Evolutionary conservation across 2,797 vertebrate species (phyloP).

Genomic region (Chiloscyllium punctatum): DNA sequence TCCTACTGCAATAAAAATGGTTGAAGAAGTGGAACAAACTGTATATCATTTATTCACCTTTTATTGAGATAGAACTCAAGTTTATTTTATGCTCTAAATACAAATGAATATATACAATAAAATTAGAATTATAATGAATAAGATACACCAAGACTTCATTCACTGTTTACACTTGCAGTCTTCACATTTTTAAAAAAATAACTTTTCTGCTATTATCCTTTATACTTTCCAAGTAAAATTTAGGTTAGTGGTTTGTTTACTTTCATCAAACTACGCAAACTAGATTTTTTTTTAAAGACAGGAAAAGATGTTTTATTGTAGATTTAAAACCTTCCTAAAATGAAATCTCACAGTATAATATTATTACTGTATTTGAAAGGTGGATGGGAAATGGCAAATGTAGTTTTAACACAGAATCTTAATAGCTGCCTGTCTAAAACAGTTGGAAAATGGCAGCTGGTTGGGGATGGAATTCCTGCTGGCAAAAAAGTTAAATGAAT

Average conservation of each 20-base stretch:
- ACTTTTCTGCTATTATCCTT: not conserved
- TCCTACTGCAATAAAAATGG: not conserved
- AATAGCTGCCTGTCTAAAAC: not conserved
- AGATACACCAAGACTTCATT: not conserved
- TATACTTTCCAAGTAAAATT: not conserved
- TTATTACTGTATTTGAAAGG: not conserved
- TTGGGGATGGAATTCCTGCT: not conserved
- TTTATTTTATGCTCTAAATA: not conserved
- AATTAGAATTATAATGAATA: not conserved
- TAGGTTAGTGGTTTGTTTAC: not conserved
- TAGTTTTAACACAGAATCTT: not conserved
- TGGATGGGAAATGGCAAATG: not conserved
- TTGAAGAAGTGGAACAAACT: not conserved
- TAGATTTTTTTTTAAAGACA: not conserved
- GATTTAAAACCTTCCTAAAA: not conserved
- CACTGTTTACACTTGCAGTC: not conserved
- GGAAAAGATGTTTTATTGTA: not conserved
- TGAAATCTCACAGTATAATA: not conserved
- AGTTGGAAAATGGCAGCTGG: not conserved
- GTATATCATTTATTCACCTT: not conserved
- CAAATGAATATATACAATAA: not conserved
- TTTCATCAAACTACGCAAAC: not conserved
- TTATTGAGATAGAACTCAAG: not conserved
- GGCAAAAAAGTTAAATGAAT: not conserved
- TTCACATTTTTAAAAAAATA: not conserved